These are phyloP conservation scores for Pelecanus crispus DNA, from an alignment of 2,113 vertebrate genomes.

Conservation along the genomic window DNA sequence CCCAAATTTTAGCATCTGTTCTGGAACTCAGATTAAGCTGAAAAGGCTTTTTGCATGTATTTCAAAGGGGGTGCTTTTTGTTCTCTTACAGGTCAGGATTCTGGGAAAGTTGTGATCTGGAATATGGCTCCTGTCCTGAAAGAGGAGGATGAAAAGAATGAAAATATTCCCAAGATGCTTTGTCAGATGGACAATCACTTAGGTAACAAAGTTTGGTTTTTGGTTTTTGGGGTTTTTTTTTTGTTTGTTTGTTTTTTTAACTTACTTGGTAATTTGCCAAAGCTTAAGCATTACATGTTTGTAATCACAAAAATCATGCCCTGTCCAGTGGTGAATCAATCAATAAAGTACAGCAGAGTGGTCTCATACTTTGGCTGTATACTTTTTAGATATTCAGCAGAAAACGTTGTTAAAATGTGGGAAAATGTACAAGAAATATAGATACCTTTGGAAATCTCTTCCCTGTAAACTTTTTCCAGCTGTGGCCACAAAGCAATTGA, in stretches of 20 bases:
- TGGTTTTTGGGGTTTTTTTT: background rate
- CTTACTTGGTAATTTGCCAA: background rate
- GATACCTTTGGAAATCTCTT: conserved; percentile 55
- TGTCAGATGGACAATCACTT: conserved; percentile 99
- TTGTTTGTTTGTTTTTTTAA: background rate
- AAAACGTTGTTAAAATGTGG: conserved; percentile 39
- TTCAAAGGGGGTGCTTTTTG: background rate
- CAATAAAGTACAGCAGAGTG: conserved; percentile 21
- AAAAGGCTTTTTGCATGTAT: background rate
- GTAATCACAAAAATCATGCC: conserved; percentile 33
- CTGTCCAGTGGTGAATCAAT: conserved; percentile 18
- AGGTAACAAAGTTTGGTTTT: conserved; percentile 72
- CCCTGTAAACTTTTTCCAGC: conserved; percentile 33
- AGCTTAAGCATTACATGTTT: background rate
- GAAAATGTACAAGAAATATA: conserved; percentile 35
- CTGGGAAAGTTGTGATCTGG: conserved; percentile 99
- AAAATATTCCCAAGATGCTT: conserved; percentile 96
- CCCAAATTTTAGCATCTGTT: background rate
- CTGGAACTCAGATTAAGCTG: background rate
- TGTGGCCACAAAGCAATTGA: background rate
- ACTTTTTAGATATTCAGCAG: conserved; percentile 45
- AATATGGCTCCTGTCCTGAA: conserved; percentile 97
- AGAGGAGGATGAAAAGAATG: conserved; percentile 98
- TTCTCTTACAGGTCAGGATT: conserved; percentile 90
- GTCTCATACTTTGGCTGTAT: conserved; percentile 30